Evolutionary conservation across 1,140 invertebrate genomes (phyloP).

Genomic region (Sinonovacula constricta): DNA sequence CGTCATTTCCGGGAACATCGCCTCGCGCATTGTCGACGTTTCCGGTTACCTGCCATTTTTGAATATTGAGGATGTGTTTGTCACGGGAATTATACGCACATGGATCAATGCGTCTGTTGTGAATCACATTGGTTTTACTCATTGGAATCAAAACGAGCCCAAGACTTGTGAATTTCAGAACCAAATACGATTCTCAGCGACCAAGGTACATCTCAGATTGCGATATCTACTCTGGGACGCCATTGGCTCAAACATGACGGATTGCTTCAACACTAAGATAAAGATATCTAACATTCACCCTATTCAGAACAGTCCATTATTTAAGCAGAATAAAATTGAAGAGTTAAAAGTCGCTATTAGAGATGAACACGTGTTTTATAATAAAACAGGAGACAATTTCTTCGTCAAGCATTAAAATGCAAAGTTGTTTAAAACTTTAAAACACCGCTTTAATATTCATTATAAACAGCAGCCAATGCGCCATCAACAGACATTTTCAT

Average conservation of each 20-base stretch:
- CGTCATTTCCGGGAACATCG: conserved; percentile 32
- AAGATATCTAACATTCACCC: not conserved
- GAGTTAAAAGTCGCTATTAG: not conserved
- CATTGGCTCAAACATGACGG: conserved; percentile 12
- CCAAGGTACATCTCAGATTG: conserved; percentile 21
- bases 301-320: too few relatives aligned
- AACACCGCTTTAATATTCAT: too few relatives aligned
- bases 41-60: conserved; percentile 37
- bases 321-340: not conserved
- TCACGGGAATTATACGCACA: conserved; percentile 26
- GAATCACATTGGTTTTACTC: conserved; percentile 32
- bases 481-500: too few relatives aligned
- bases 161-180: conserved; percentile 42
- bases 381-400: conserved; percentile 29
- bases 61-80: conserved; percentile 49
- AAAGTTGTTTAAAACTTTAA: too few relatives aligned
- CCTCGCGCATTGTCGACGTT: conserved; percentile 9
- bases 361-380: conserved; percentile 37
- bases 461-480: too few relatives aligned
- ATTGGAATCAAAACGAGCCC: conserved; percentile 39
- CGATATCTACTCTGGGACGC: conserved; percentile 27
- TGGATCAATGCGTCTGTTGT: conserved; percentile 1
- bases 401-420: too few relatives aligned
- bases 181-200: conserved; percentile 24
- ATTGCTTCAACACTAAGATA: conserved; percentile 9